A percentile compares a stretch with the other conserved stretches of the same genome.
phyloP scores from a whole-genome alignment of 2,113 vertebrate species.

The Anolis carolinensis region DNA sequence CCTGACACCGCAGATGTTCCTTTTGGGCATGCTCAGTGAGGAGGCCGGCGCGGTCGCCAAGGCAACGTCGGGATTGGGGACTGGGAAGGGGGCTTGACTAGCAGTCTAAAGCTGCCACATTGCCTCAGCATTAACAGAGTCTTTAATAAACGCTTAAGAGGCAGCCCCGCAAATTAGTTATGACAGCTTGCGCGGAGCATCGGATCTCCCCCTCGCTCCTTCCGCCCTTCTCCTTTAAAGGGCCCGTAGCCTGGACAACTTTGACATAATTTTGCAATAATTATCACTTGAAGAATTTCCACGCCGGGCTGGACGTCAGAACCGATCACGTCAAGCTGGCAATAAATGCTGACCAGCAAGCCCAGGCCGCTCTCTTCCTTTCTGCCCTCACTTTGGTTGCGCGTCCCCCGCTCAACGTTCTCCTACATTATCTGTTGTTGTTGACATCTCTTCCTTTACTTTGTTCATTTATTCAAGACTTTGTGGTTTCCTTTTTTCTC shows the following conservation, averaged over 20 bases:
- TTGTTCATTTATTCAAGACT: not conserved
- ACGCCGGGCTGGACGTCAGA: conserved; percentile 86
- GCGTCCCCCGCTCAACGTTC: conserved; percentile 36
- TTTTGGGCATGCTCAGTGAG: conserved; percentile 85
- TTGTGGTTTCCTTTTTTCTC: conserved; percentile 17
- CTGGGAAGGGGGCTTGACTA: conserved; percentile 74
- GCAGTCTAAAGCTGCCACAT: conserved; percentile 95
- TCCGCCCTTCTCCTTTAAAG: conserved; percentile 83
- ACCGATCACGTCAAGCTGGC: conserved; percentile 85
- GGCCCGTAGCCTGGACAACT: conserved; percentile 88
- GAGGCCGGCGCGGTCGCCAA: conserved; percentile 77
- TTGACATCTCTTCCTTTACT: conserved; percentile 20
- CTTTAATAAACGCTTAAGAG: conserved; percentile 98
- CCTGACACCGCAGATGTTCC: conserved; percentile 81
- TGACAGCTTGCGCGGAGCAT: conserved; percentile 95
- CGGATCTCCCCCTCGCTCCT: conserved; percentile 86
- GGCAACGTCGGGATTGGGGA: conserved; percentile 83
- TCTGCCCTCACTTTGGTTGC: conserved; percentile 23
- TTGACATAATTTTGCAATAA: conserved; percentile 98
- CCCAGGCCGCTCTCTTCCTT: conserved; percentile 69
- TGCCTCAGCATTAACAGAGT: conserved; percentile 96
- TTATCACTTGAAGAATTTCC: conserved; percentile 96
- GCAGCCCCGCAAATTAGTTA: conserved; percentile 92
- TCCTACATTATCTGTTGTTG: conserved; percentile 43
- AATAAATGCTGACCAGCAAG: conserved; percentile 91